Evolutionary conservation across 1,140 invertebrate species (phyloP).

Genomic region (Meteorus sp.): DNA sequence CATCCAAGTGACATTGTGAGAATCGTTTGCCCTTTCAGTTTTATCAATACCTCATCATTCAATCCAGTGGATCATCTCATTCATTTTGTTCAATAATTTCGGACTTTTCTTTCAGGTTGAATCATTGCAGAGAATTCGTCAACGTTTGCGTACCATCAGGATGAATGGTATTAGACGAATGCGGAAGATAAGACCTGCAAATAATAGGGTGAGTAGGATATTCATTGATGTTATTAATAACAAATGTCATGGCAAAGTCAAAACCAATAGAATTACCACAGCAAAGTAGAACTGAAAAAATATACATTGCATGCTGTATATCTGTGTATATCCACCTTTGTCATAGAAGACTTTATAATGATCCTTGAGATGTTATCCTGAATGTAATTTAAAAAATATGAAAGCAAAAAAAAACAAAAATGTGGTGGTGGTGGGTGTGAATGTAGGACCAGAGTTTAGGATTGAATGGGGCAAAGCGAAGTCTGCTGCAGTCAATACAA

Average conservation of each 20-base stretch:
- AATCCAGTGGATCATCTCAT: too few species aligned
- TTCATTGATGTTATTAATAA: not conserved
- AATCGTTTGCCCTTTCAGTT: conserved; percentile 3
- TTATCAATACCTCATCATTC: not conserved
- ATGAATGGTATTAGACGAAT: conserved; percentile 55
- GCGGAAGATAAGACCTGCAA: conserved; percentile 31
- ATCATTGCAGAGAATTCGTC: conserved; percentile 57
- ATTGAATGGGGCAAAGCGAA: conserved; percentile 45
- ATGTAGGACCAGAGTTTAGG: conserved; percentile 45
- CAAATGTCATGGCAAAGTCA: not conserved
- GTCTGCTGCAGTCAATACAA: conserved; percentile 45
- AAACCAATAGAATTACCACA: too few species aligned
- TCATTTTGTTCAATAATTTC: not conserved
- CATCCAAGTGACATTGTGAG: conserved; percentile 60
- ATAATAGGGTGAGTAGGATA: conserved; percentile 8
- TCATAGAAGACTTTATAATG: conserved; percentile 25
- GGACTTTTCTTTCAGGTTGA: conserved; percentile 48
- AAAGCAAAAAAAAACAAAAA: too few species aligned
- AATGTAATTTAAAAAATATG: conserved; percentile 16
- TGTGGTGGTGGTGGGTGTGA: conserved; percentile 40
- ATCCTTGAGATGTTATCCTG: conserved; percentile 22
- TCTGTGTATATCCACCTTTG: not conserved
- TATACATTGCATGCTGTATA: not conserved
- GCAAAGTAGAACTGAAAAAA: too few species aligned
- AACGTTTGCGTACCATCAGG: conserved; percentile 56